Evolutionary conservation across 2,113 vertebrate species (phyloP), one percentile per base, ranked within the genome.

Genomic region (Cricetomys ansorgei): DNA sequence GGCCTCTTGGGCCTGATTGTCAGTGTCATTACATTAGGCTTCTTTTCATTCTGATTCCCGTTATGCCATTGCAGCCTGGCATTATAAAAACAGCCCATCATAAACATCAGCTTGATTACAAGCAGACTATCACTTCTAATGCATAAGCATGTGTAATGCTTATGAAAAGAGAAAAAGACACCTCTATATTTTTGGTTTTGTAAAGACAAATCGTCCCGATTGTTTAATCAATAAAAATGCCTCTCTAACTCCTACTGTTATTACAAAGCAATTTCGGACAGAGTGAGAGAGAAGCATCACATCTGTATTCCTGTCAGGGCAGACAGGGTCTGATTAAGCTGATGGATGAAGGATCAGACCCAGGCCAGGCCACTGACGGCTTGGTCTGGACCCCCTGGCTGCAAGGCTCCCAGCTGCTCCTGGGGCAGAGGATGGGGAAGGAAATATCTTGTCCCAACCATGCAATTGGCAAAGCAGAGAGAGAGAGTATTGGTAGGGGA

Each of bases 161-260:
- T 45, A 97, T 0, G 64, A 79, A 88, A 95, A 96, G 96, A 98
- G 96, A 92, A 95, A 98, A 45, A 98, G 98, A 98, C 98, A 98
- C 98, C 97, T 98, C 98, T 92, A 29, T 97, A 95, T 98, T 98
- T 98, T 98, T 94, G 91, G 84, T 86, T 98, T 96, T 96, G 96
- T 97, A 97, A 98, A 98, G 98, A 98, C 97, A 98, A 98, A 99
- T 98, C 31, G 64, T 96, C 97, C 98, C 98, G 29, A 98, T 98
- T 98, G 98, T 96, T 98, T 98, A 98, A 99, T 99, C 98, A 98
- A 98, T 99, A 98, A 98, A 98, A 98, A 98, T 98, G 98, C 98
- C 98, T 98, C 98, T 98, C 97, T 37, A 70, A 96, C 97, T 98
- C 98, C 98, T 98, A 79, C 97, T 97, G 98, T 98, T 98, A 98